Evolutionary conservation across 2,797 vertebrate genomes (phyloP).

Genomic region (Ptychobarbus kaznakovi): DNA sequence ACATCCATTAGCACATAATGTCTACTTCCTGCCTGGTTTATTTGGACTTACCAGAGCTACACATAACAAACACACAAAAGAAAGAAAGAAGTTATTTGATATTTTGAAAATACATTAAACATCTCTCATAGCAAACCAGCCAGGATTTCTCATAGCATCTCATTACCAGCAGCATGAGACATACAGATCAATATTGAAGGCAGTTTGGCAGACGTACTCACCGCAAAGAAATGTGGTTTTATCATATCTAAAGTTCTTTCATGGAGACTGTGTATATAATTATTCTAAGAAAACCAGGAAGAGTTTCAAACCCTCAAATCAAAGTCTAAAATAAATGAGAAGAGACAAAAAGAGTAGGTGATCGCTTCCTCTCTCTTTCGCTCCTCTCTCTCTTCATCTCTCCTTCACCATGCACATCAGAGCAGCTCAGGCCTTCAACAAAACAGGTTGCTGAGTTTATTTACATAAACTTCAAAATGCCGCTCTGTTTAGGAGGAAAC

Average conservation of each 20-base stretch:
- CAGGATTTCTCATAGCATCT: background rate
- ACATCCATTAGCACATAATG: constrained; percentile 57
- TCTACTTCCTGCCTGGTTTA: constrained; percentile 52
- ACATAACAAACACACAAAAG: constrained; percentile 24
- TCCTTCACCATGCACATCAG: constrained; percentile 21
- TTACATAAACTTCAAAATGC: constrained; percentile 51
- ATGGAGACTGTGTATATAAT: constrained; percentile 22
- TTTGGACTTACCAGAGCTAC: constrained; percentile 37
- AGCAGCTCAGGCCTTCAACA: constrained; percentile 22
- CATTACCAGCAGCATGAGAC: background rate
- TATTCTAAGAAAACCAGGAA: constrained; percentile 37
- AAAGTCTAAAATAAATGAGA: constrained; percentile 23
- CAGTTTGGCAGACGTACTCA: background rate
- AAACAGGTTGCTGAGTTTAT: constrained; percentile 45
- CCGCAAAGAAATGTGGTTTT: background rate
- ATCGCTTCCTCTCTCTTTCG: background rate
- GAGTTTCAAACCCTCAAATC: constrained; percentile 40
- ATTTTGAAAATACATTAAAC: constrained; percentile 12
- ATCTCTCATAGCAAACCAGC: background rate
- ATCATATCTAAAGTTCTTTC: constrained; percentile 14
- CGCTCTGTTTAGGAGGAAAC: constrained; percentile 42
- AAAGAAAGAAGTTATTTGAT: background rate
- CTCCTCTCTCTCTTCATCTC: constrained; percentile 1
- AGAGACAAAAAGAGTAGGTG: constrained; percentile 23
- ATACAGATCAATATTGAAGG: constrained; percentile 17